phyloP scores from a whole-genome alignment of 2,888 invertebrate genomes.

The Hirtodrosophila alboralis region DNA sequence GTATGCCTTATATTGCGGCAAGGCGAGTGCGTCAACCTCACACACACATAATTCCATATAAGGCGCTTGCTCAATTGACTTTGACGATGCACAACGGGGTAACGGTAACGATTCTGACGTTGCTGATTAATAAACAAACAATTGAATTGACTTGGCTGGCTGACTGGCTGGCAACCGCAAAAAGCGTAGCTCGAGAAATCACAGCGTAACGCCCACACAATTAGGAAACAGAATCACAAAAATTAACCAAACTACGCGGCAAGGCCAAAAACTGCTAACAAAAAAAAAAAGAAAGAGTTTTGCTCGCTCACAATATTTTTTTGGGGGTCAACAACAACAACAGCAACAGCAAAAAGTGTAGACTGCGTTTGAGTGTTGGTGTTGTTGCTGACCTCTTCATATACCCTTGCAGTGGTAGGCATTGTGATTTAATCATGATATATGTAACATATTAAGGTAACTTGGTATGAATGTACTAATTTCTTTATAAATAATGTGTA shows the following conservation, averaged over 20 bases:
- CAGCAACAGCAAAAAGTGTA: too few species aligned
- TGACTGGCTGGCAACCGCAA: conserved; percentile 35
- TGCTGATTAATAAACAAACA: conserved; percentile 68
- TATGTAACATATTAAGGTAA: conserved; percentile 9
- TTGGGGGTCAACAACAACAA: conserved; percentile 49
- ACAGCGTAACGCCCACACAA: conserved; percentile 67
- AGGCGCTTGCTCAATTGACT: conserved; percentile 45
- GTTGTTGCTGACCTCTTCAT: conserved; percentile 36
- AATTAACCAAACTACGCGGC: conserved; percentile 33
- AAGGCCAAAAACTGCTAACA: conserved; percentile 32
- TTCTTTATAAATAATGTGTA: too few species aligned
- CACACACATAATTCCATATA: conserved; percentile 33
- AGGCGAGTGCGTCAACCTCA: conserved; percentile 72
- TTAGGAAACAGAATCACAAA: conserved; percentile 63
- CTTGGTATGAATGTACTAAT: too few species aligned
- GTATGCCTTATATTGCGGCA: conserved; percentile 27
- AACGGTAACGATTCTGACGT: conserved; percentile 43
- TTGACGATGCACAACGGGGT: conserved; percentile 46
- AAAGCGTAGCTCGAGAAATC: conserved; percentile 64
- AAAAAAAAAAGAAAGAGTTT: conserved; percentile 32
- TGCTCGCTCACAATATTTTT: conserved; percentile 42
- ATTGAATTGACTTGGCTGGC: conserved; percentile 20
- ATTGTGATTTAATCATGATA: conserved; percentile 1
- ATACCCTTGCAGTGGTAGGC: conserved; percentile 28
- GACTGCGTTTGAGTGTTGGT: conserved; percentile 26